Evolutionary conservation across 2,888 invertebrate species (phyloP).

Genomic region (Crepidodera aurea): DNA sequence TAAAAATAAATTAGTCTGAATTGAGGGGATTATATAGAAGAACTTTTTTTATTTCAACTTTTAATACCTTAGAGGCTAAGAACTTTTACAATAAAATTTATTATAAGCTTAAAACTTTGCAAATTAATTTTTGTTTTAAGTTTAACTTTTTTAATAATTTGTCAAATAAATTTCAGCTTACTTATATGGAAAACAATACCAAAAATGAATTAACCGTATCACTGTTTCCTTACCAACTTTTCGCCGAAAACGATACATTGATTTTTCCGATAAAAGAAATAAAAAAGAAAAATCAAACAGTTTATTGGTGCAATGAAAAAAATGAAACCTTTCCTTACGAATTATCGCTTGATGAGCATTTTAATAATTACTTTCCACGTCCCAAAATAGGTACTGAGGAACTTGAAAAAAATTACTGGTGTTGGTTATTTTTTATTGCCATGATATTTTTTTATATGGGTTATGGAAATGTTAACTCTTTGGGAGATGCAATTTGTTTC

Average conservation of each 20-base stretch:
- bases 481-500: constrained; percentile 18
- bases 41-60: too few species aligned
- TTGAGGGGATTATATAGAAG: too few species aligned
- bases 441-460: constrained; percentile 2
- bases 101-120: too few species aligned
- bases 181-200: neutral
- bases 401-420: constrained; percentile 3
- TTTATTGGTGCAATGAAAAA: neutral
- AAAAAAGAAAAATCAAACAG: neutral
- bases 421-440: constrained; percentile 7
- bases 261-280: neutral
- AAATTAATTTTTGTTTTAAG: too few species aligned
- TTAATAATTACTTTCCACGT: neutral
- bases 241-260: neutral
- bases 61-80: too few species aligned
- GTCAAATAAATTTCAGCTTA: neutral
- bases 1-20: too few species aligned
- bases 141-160: too few species aligned
- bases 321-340: neutral
- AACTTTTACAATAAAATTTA: too few species aligned
- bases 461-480: neutral
- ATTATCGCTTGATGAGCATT: neutral
- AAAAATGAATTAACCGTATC: neutral
- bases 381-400: neutral
- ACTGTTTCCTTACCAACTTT: neutral